Evolutionary conservation across 2,888 invertebrate genomes (phyloP).

Genomic region (Bedellia somnulentella): DNA sequence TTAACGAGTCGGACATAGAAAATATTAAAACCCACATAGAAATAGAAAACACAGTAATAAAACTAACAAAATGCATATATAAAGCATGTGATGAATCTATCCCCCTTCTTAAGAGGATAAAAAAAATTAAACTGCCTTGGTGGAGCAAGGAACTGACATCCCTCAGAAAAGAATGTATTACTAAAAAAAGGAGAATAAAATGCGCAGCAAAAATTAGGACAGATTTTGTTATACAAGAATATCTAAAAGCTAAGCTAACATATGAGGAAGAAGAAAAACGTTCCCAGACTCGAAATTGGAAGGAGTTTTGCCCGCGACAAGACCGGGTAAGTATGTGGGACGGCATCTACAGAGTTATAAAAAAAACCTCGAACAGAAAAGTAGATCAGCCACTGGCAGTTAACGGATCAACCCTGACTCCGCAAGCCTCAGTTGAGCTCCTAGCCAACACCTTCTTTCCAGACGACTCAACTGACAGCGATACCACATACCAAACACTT

Average conservation of each 20-base stretch:
- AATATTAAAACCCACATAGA: not conserved
- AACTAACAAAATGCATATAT: not conserved
- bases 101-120: not conserved
- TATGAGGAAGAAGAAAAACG: not conserved
- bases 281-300: slow-evolving; percentile 1
- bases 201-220: slow-evolving; percentile 1
- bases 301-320: slow-evolving; percentile 2
- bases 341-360: too few relatives aligned
- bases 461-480: not conserved
- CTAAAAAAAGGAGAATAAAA: slow-evolving; percentile 3
- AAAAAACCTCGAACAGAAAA: not conserved
- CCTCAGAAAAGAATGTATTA: slow-evolving; percentile 1
- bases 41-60: not conserved
- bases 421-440: not conserved
- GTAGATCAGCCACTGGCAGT: not conserved
- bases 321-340: slow-evolving; percentile 2
- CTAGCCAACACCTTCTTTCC: slow-evolving; percentile 5
- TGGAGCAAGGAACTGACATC: slow-evolving; percentile 2
- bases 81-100: not conserved
- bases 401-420: not conserved
- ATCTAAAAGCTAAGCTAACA: not conserved
- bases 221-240: not conserved
- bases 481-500: not conserved
- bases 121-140: slow-evolving; percentile 3
- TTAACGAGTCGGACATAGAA: not conserved